These are phyloP conservation scores for Spea hammondii DNA, from an alignment of 2,797 vertebrate genomes.

Conservation along the genomic window DNA sequence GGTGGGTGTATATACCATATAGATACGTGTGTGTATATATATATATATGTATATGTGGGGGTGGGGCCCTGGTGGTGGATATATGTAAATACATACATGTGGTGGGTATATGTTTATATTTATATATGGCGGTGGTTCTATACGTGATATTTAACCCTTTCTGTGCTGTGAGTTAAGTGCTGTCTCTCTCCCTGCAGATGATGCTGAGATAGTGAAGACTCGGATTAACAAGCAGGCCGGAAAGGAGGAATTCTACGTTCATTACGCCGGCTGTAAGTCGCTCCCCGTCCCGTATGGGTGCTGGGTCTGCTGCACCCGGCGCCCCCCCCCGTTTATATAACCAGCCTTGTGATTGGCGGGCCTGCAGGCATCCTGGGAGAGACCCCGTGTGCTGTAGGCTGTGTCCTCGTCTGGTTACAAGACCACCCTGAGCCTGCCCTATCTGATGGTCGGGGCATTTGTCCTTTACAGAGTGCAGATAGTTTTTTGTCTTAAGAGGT, in stretches of 20 bases:
- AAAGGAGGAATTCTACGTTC: conserved; percentile 41
- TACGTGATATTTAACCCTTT: too few relatives aligned
- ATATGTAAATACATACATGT: not conserved
- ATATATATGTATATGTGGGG: not conserved
- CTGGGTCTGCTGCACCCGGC: too few relatives aligned
- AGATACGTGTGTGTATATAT: not conserved
- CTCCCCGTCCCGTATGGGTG: not conserved
- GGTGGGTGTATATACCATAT: not conserved
- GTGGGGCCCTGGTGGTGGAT: not conserved
- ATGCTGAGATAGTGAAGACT: conserved; percentile 42
- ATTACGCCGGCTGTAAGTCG: conserved; percentile 44
- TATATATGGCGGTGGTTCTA: too few relatives aligned
- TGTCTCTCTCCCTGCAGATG: conserved; percentile 15
- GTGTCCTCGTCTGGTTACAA: too few relatives aligned
- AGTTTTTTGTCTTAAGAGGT: too few relatives aligned
- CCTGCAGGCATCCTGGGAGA: too few relatives aligned
- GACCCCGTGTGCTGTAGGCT: too few relatives aligned
- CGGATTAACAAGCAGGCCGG: conserved; percentile 43
- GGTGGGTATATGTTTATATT: not conserved
- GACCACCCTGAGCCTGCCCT: too few relatives aligned
- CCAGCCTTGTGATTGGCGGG: too few relatives aligned
- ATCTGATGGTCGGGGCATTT: too few relatives aligned
- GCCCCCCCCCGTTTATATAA: too few relatives aligned
- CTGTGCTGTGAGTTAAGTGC: not conserved
- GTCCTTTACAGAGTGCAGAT: too few relatives aligned